Conservation (phyloP, 1,140 invertebrate species). For the Ooceraea biroi region DNA sequence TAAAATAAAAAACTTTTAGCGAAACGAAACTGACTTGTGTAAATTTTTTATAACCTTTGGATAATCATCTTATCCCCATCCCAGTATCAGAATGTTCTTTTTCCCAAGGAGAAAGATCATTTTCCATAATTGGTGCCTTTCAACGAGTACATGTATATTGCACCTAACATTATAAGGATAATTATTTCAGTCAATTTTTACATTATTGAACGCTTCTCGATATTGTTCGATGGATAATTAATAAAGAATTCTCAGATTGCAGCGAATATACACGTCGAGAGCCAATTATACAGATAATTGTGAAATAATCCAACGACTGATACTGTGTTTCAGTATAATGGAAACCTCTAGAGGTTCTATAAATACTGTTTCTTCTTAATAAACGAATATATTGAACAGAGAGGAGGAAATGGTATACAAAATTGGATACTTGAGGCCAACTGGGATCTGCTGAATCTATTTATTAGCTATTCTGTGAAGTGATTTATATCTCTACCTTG, state of each 20-base stretch:
- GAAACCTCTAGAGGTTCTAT: constrained; percentile 45
- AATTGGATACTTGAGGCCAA: constrained; percentile 37
- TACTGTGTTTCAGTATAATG: constrained; percentile 44
- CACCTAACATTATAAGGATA: constrained; percentile 5
- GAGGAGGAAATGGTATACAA: too few species aligned
- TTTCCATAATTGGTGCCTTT: too few species aligned
- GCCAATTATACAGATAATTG: constrained; percentile 67
- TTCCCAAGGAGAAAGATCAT: neutral
- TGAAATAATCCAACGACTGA: constrained; percentile 56
- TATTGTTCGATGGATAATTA: constrained; percentile 8
- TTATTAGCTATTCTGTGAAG: constrained; percentile 22
- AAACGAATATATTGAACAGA: constrained; percentile 65
- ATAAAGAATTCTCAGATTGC: constrained; percentile 27
- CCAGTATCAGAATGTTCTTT: neutral
- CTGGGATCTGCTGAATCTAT: constrained; percentile 25
- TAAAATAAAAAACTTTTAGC: constrained; percentile 86
- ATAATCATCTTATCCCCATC: neutral
- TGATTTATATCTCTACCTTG: constrained; percentile 27
- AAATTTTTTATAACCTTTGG: constrained; percentile 1
- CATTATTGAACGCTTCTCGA: neutral
- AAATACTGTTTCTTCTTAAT: constrained; percentile 67
- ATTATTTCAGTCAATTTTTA: constrained; percentile 29
- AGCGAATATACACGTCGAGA: constrained; percentile 8
- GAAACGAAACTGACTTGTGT: constrained; percentile 73
- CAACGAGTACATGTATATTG: too few species aligned